These are phyloP conservation scores for Drosophila auraria DNA, from an alignment of 1,140 invertebrate species.

Conservation along the genomic window DNA sequence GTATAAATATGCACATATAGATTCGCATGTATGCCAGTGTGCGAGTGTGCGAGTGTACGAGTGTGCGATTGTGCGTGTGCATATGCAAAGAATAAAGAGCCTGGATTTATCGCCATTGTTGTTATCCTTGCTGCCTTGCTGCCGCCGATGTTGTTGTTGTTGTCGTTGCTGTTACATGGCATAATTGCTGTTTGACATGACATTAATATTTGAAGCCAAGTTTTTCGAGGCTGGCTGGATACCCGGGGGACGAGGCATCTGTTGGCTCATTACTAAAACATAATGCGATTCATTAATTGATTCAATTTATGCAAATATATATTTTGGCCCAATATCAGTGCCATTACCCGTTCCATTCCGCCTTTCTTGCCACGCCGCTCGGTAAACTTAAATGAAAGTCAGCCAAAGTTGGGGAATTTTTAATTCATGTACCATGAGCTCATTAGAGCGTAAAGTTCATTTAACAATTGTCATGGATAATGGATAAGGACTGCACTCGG, in stretches of 20 bases:
- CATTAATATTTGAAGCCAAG: conserved; percentile 78
- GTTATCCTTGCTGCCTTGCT: conserved; percentile 24
- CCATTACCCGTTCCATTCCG: neutral
- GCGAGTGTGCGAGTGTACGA: neutral
- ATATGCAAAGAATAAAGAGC: conserved; percentile 65
- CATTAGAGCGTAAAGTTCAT: conserved; percentile 81
- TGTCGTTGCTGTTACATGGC: conserved; percentile 63
- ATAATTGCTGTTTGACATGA: conserved; percentile 83
- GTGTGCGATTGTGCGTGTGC: conserved; percentile 15
- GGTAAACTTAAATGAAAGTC: conserved; percentile 42
- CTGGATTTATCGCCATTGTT: conserved; percentile 63
- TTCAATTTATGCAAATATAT: conserved; percentile 56
- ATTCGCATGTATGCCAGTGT: conserved; percentile 6
- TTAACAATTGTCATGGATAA: conserved; percentile 81
- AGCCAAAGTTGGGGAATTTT: conserved; percentile 49
- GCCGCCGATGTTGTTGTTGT: conserved; percentile 8
- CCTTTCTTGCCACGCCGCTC: neutral
- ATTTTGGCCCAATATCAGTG: conserved; percentile 9
- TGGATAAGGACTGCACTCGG: conserved; percentile 50
- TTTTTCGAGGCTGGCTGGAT: conserved; percentile 21
- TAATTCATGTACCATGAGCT: conserved; percentile 68
- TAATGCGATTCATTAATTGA: conserved; percentile 56
- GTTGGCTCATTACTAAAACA: conserved; percentile 49
- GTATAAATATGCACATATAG: conserved; percentile 50
- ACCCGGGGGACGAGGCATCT: conserved; percentile 25